Base-by-base conservation (phyloP, 64 coral and sea anemone species). In the Orbicella faveolata region DNA sequence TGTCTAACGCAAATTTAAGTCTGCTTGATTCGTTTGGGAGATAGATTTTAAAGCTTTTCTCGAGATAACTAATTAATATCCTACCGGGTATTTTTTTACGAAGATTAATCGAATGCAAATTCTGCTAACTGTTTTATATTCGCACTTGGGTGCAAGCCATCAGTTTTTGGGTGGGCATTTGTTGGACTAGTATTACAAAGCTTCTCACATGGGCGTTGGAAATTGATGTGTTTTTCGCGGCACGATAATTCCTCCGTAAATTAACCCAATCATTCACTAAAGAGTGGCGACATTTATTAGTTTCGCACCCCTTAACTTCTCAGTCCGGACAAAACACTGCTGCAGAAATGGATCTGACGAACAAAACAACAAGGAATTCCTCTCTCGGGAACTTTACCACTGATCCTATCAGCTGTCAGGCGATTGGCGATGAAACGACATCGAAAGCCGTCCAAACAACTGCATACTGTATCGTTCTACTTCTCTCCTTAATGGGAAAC, bases 401-500 rank as follows among this genome's bases (percentile, higher is more conserved):
- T 18, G 53, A 36, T 75, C 23, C 30, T 2, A 17, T 37, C 62
- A 11, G 9, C 14, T 90, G 88, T 23, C 30, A 63, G 19, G n/a
- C 59, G 14, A 81, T 73, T 80, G 78, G 80, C 54, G 78, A 90
- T 82, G 79, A 65, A 26, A 74, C 70, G 64, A 13, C 78, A 35
- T 61, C 63, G 0, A 90, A 82, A 57, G 51, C 13, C 37, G 30
- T 19, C 11, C 66, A 81, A 34, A 72, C 78, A 20, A 34, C 73
- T 23, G 83, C 74, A n/a, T 92, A 92, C 25, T 41, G 90, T 63
- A 23, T 79, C 2, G 63, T 92, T 9, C 51, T 92, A 19, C 25
- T 95, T 0, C 11, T 95, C 44, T 90, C 94, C 30, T 76, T 95
- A 6, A 17, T 95, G 17, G 94, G 90, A 3, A 95, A 95, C 59